Conservation (phyloP, 2,797 vertebrate genomes). For the Coccyzus lansbergi region DNA sequence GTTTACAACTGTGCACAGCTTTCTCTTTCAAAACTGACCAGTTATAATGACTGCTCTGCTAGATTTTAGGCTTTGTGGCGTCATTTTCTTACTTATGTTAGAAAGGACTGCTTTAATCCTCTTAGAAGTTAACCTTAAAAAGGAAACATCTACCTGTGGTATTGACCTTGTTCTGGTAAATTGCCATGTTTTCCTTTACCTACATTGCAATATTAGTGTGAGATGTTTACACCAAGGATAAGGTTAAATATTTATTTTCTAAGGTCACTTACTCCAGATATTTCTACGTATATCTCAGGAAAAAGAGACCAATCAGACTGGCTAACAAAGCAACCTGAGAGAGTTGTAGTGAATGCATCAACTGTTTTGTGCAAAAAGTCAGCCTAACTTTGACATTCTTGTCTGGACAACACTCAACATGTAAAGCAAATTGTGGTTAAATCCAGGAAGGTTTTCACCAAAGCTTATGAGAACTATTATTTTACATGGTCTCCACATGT, state of each 20-base stretch:
- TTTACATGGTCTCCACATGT: not conserved
- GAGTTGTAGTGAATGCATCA: not conserved
- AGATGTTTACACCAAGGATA: conserved; percentile 60
- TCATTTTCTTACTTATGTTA: conserved; percentile 21
- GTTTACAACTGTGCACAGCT: not conserved
- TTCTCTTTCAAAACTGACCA: not conserved
- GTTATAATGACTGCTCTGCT: not conserved
- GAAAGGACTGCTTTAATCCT: conserved; percentile 11
- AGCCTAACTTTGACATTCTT: not conserved
- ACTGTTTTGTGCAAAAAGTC: conserved; percentile 13
- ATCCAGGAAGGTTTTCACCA: not conserved
- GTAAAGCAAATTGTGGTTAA: not conserved
- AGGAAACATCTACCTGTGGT: conserved; percentile 43
- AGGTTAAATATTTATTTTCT: conserved; percentile 64
- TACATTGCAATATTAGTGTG: not conserved
- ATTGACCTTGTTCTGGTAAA: conserved; percentile 67
- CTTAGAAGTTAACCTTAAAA: conserved; percentile 55
- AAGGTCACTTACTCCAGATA: conserved; percentile 42
- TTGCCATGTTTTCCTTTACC: conserved; percentile 61
- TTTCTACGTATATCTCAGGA: conserved; percentile 49
- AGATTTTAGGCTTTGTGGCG: conserved; percentile 1
- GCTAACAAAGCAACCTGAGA: conserved; percentile 17
- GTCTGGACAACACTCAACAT: not conserved
- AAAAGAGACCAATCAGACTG: conserved; percentile 13
- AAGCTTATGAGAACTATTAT: not conserved